Evolutionary conservation across 2,888 invertebrate genomes (phyloP), one percentile per base, ranked within the genome.

Genomic region (Corbicula japonica): DNA sequence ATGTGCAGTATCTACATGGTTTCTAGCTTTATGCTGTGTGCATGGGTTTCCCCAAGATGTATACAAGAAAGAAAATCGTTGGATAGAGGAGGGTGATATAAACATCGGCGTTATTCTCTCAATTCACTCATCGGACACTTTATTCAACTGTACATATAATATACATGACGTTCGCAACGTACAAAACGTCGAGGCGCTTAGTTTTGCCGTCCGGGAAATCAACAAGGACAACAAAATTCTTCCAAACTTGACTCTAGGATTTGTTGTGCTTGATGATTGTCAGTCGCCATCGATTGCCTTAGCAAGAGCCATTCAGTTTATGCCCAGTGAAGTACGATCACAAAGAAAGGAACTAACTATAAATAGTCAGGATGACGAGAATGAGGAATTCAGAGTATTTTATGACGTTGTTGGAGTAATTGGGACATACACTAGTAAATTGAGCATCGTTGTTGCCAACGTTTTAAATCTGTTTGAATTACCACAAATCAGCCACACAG

Each of bases 321-420:
- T 87, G 86, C 87, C 87, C 3, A 46, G 41, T 12, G 73, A 76
- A 10, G 60, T 76, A 30, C 50, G 81, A 28, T n/a, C 41, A n/a
- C 52, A 68, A 46, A 3, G 28, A 15, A 21, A 38, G 15, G 63
- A 63, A 32, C 46, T 12, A n/a, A 18, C 34, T n/a, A 21, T 12
- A 10, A 35, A 52, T n/a, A 12, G 38, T 18, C 28, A 30, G n/a
- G 38, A 41, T 12, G 48, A 46, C 15, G 1, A 28, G 21, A 15
- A 38, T 23, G 44, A 38, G 1, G 61, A 58, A 3, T 50, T 66
- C 26, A 38, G 46, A 26, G 34, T 63, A n/a, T 88, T 86, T 61
- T 89, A 86, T 76, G 88, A 90, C 63, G 91, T 91, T 6, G 82
- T 88, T 1, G 91, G 90, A 2, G 90, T 91, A 15, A 81, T 91